Base-by-base conservation (phyloP, 1,140 invertebrate genomes). In the Papilio aristodemus region DNA sequence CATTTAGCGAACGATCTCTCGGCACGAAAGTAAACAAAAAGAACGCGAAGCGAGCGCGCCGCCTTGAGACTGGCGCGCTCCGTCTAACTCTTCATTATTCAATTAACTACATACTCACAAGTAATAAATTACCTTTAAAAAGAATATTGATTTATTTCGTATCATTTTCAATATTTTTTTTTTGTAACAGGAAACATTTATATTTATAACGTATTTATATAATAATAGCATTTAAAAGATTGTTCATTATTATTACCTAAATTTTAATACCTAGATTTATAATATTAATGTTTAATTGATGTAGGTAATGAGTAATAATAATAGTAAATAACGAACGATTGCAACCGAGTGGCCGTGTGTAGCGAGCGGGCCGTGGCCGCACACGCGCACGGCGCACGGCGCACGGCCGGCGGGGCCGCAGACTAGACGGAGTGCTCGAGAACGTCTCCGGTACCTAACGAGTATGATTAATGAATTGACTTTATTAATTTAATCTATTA, bases 181-280 rank as follows among this genome's bases (percentile, higher is more conserved):
- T 90, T 92, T 89, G 89, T 92, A 92, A 92, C 91, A 92, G 91
- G 91, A 92, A 92, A 92, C 91, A 92, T 92, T 92, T 91, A 92
- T 92, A 92, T 92, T 90, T 85, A 91, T 91, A 92, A 92, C 91
- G 90, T 92, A 92, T 92, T 92, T 92, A 91, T 92, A 92, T 92
- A 91, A 91, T 92, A 91, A 91, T 91, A 91, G 89, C 89, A 89
- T 92, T 92, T 91, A 90, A 92, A 92, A 92, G 87, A 89, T 91
- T 92, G 89, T 90, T 92, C 89, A 89, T 88, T 91, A 90, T 90
- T 91, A 90, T 88, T 92, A 92, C 87, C 91, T 92, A 92, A 92
- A 91, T 87, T 91, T 89, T 89, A 84, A 90, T 91, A 91, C 78
- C 89, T 91, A 91, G 82, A 86, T 90, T 90, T 86, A 91, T 91